Evolutionary conservation across 2,113 vertebrate species (phyloP), one percentile per base, ranked within the genome.

Genomic region (Anser cygnoides): DNA sequence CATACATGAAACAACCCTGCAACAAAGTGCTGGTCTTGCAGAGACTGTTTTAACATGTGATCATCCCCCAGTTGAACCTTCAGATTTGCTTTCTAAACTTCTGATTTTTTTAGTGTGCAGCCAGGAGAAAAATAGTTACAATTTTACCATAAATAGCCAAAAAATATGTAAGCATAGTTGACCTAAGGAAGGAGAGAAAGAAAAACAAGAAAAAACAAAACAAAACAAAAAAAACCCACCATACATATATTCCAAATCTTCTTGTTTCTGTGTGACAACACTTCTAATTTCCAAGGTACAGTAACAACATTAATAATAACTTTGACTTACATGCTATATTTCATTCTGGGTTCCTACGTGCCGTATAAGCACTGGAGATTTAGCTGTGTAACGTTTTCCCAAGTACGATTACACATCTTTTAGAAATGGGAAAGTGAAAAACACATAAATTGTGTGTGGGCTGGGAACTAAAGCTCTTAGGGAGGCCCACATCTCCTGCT

Each of bases 401-500:
- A 66, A 62, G 31, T 72, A 83, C 28, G 58, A 79, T 79, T 39
- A 70, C 58, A 93, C 70, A 75, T 79, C 61, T 83, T 91, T 78
- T 79, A 58, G 44, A 91, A 86, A 87, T 8, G 54, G 44, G 14
- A 41, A 91, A 94, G 73, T 9, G n/a, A 94, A 91, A 94, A 93
- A 78, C 50, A 43, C 28, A 61, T 75, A 84, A 81, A 79, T 72
- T 71, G 29, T 17, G 18, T 9, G 50, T 79, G 68, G 15, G 49
- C 39, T 70, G 79, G 85, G 72, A 94, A 92, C 79, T 66, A 75
- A 96, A 93, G 21, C 82, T 91, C 70, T 39, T 33, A 10, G 43
- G 74, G 89, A 95, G 93, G 62, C 15, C 61, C 55, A n/a, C 29
- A 21, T 43, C 33, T 86, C 63, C 57, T 65, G 43, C 33, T 68